Evolutionary conservation across 1,140 invertebrate species (phyloP), one percentile per base, ranked within the genome.

Genomic region (Aphelinus atriplicis): DNA sequence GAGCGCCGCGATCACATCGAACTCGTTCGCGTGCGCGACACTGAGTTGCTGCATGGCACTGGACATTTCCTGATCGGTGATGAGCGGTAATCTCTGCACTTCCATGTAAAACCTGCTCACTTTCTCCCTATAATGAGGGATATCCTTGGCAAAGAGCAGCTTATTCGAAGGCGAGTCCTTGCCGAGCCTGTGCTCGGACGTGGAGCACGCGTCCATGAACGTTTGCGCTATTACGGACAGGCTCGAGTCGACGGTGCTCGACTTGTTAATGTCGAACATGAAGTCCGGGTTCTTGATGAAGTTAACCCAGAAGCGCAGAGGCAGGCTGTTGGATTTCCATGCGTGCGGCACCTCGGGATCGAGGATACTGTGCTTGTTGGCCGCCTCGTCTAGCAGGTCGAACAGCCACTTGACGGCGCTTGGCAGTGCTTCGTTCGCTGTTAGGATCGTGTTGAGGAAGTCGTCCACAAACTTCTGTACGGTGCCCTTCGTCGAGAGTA

Each of bases 261-360:
- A 96, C 89, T 98, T 97, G 81, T 97, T 95, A 63, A 98, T 95
- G 88, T 98, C 97, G 86, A 98, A 97, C 85, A 98, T 96, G 85
- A 97, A 97, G 87, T 98, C 95, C 5, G 97, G 96, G 91, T 98
- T 98, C 86, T 98, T 98, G 71, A 98, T 97, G 79, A 98, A 95
- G 88, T 98, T 98, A 10, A 98, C 95, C 97, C 97, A 98, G 90
- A 98, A 98, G 80, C 97, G 91, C 63, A 98, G 89, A 56, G 96
- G 96, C 83, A 97, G 91, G 89, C 96, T 96, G 80, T 98, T 98
- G 1, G 95, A 97, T 89, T 98, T 98, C 97, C 97, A 98, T 1
- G 96, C 95, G 85, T 98, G 96, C 1, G 97, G 91, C 56, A 98
- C 95, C 88, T 98, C 96, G 1, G 95, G 93, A 84, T 96, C 94